Percentiles rank a stretch among this genome's conserved stretches.
phyloP scores from a whole-genome alignment of 2,888 invertebrate genomes.

The Euzetes globulus region DNA sequence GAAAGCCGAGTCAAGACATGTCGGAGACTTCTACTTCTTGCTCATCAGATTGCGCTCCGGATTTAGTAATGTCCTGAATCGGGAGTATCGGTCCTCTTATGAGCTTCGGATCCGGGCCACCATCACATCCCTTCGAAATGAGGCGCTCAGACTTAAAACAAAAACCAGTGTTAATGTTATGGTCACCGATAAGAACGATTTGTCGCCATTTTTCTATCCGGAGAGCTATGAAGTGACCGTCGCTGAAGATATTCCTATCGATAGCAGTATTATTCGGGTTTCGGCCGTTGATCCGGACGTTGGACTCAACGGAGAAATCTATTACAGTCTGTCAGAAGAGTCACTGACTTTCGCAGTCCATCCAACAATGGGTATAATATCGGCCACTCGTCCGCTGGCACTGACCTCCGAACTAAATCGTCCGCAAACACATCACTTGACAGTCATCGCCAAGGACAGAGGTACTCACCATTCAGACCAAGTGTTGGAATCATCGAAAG shows the following conservation, averaged over 20 bases:
- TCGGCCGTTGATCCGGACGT: slow-evolving; percentile 91
- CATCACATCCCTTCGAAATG: slow-evolving; percentile 49
- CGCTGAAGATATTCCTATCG: slow-evolving; percentile 76
- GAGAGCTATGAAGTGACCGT: slow-evolving; percentile 74
- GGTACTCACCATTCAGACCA: slow-evolving; percentile 55
- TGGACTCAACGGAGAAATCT: slow-evolving; percentile 92
- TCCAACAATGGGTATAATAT: slow-evolving; percentile 80
- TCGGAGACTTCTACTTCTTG: slow-evolving; percentile 92
- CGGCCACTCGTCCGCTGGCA: slow-evolving; percentile 67
- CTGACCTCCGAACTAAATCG: not conserved
- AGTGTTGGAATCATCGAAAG: slow-evolving; percentile 50
- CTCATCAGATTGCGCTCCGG: slow-evolving; percentile 79
- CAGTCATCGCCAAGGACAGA: slow-evolving; percentile 76
- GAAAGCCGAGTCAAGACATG: slow-evolving; percentile 73
- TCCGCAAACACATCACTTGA: slow-evolving; percentile 53
- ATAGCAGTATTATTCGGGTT: slow-evolving; percentile 60
- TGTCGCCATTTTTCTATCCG: slow-evolving; percentile 86
- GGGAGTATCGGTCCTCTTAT: slow-evolving; percentile 80
- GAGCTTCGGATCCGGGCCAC: slow-evolving; percentile 67
- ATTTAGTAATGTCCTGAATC: slow-evolving; percentile 76
- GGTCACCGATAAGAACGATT: slow-evolving; percentile 77
- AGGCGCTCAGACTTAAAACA: slow-evolving; percentile 55
- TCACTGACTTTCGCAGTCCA: slow-evolving; percentile 73
- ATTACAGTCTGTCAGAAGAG: slow-evolving; percentile 77
- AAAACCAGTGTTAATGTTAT: slow-evolving; percentile 63